Conservation (phyloP, 1,140 invertebrate genomes). For the Aphelinus certus region DNA sequence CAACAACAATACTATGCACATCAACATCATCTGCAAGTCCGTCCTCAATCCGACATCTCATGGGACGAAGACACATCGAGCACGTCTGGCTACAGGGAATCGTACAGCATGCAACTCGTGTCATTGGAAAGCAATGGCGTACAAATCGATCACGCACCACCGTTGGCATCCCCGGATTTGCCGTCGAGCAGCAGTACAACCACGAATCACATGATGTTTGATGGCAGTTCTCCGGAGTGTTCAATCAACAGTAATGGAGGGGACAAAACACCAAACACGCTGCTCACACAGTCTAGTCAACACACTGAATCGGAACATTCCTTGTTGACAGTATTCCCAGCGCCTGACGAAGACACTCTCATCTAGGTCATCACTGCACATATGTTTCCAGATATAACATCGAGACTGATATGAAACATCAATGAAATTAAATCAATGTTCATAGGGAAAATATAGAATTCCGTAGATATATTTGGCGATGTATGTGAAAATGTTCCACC, state of each 20-base stretch:
- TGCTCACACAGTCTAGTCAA: slow-evolving; percentile 61
- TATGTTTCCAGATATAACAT: no score
- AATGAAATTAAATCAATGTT: no score
- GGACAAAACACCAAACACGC: slow-evolving; percentile 67
- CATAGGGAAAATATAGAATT: no score
- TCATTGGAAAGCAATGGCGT: slow-evolving; percentile 62
- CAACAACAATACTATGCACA: slow-evolving; percentile 50
- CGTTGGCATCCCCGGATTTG: slow-evolving; percentile 67
- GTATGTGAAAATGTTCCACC: no score
- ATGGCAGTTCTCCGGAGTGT: slow-evolving; percentile 72
- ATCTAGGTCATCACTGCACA: slow-evolving; percentile 61
- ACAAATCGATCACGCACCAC: slow-evolving; percentile 57
- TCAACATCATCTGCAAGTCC: slow-evolving; percentile 39
- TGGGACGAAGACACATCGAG: slow-evolving; percentile 85
- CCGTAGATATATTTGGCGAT: no score
- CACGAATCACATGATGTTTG: slow-evolving; percentile 70
- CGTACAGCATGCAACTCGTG: slow-evolving; percentile 69
- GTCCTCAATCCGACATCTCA: slow-evolving; percentile 65
- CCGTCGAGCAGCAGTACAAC: slow-evolving; percentile 64
- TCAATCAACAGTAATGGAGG: slow-evolving; percentile 70
- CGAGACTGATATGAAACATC: no score
- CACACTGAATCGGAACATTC: slow-evolving; percentile 73
- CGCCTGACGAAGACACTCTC: slow-evolving; percentile 78
- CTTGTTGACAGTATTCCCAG: slow-evolving; percentile 75
- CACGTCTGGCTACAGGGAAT: slow-evolving; percentile 80